phyloP scores from a whole-genome alignment of 2,797 vertebrate species.

The Muscicapa striata region DNA sequence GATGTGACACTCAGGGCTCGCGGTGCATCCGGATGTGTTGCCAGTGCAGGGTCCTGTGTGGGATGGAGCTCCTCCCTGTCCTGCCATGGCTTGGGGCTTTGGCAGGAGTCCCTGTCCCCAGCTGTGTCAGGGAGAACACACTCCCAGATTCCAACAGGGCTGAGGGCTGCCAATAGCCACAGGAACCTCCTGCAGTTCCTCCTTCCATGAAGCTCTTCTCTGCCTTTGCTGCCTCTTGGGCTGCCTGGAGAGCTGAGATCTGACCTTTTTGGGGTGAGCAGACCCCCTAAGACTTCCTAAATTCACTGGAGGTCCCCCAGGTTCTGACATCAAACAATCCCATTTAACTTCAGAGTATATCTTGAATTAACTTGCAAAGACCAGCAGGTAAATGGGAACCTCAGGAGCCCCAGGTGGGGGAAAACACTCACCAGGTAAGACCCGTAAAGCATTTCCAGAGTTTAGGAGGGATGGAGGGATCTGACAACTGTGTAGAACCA shows the following conservation, averaged over 20 bases:
- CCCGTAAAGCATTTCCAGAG: not conserved
- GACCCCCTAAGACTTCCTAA: not conserved
- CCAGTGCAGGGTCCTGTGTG: fast-evolving
- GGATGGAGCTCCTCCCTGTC: not conserved
- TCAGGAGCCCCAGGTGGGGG: not conserved
- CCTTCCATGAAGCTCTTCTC: not conserved
- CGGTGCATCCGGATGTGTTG: not conserved
- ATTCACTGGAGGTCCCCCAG: not conserved
- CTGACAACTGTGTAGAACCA: not conserved
- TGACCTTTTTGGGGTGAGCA: not conserved
- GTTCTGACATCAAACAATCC: not conserved
- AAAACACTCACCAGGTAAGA: not conserved
- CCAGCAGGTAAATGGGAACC: not conserved
- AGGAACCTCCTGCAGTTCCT: fast-evolving
- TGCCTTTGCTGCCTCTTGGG: fast-evolving
- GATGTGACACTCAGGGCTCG: not conserved
- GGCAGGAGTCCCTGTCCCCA: not conserved
- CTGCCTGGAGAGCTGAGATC: not conserved
- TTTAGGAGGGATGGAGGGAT: not conserved
- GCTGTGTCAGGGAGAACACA: not conserved
- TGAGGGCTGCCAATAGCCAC: fast-evolving
- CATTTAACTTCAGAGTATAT: not conserved
- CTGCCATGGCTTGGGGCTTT: not conserved
- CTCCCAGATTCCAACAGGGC: not conserved
- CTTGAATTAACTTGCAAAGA: not conserved